A percentile compares a stretch with the other conserved stretches of the same genome.
phyloP scores from a whole-genome alignment of 1,140 invertebrate species.

The Epicauta chinensis region DNA sequence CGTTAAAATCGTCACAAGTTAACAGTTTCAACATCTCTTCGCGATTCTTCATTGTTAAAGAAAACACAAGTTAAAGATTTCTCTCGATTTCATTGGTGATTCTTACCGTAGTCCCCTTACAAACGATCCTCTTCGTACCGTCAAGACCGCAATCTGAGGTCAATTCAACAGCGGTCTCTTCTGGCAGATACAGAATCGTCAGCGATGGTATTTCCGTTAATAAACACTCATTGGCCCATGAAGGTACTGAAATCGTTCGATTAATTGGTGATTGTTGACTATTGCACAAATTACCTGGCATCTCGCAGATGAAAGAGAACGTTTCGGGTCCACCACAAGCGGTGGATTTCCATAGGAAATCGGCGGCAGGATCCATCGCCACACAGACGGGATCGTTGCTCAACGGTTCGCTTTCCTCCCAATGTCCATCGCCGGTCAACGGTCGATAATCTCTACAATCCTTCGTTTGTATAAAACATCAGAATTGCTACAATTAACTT shows the following conservation, averaged over 20 bases:
- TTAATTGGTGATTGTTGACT: background rate
- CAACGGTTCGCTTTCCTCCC: conserved; percentile 48
- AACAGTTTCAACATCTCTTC: conserved; percentile 44
- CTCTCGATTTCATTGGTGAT: background rate
- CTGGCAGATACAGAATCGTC: conserved; percentile 63
- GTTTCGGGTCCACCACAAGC: conserved; percentile 65
- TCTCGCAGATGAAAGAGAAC: conserved; percentile 67
- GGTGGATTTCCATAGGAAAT: conserved; percentile 64
- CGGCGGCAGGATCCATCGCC: conserved; percentile 59
- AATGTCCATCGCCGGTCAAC: conserved; percentile 58
- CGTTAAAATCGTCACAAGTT: conserved; percentile 41
- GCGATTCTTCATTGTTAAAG: conserved; percentile 42
- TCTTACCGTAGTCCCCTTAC: conserved; percentile 61
- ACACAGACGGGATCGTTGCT: conserved; percentile 49
- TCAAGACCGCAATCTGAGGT: conserved; percentile 85
- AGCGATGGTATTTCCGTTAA: conserved; percentile 61
- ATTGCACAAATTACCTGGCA: conserved; percentile 56
- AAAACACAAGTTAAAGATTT: background rate
- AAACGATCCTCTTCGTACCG: conserved; percentile 65
- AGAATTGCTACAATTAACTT: conserved; percentile 40
- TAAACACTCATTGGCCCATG: conserved; percentile 61
- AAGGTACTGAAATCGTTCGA: conserved; percentile 45
- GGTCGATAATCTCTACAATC: conserved; percentile 42
- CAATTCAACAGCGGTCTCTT: conserved; percentile 73
- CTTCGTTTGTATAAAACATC: background rate